Evolutionary conservation across 2,888 invertebrate species (phyloP), one percentile per base, ranked within the genome.

Genomic region (Cantharis flavilabris): DNA sequence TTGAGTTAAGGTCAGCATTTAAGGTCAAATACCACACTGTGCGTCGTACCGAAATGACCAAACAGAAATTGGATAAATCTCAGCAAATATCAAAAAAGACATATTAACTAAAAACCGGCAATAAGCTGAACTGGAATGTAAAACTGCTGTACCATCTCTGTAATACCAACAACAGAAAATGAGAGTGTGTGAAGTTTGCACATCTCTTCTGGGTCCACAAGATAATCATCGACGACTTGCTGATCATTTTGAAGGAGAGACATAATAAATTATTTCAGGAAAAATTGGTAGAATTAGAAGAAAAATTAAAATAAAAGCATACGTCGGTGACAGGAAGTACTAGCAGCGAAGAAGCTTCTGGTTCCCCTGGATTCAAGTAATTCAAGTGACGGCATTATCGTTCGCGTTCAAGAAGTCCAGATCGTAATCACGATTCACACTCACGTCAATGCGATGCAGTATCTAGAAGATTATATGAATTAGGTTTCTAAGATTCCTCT

Each of bases 21-120:
- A n/a, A n/a, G n/a, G n/a, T n/a, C n/a, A n/a, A n/a, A n/a, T n/a
- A n/a, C n/a, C n/a, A n/a, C n/a, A n/a, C n/a, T n/a, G n/a, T n/a
- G n/a, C n/a, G 5, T 49, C n/a, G 49, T 0, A 7, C 0, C n/a
- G n/a, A 5, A 49, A 2, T 5, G 2, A n/a, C n/a, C 2, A n/a
- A 49, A n/a, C n/a, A 7, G 7, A 49, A 49, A 7, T 11, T 49
- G 49, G 2, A 1, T 2, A n/a, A 33, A 33, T 0, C n/a, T n/a
- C n/a, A 5, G 4, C 5, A 49, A 49, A 0, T 7, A 0, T 49
- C n/a, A 0, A n/a, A n/a, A n/a, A n/a, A n/a, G 2, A n/a, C 0
- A 49, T n/a, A 7, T n/a, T 49, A n/a, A n/a, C 2, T n/a, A 49
- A n/a, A 2, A 5, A 49, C 5, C 11, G 2, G 5, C 7, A 49